Conservation (phyloP, 2,113 vertebrate species). For the Asarcornis scutulata region DNA sequence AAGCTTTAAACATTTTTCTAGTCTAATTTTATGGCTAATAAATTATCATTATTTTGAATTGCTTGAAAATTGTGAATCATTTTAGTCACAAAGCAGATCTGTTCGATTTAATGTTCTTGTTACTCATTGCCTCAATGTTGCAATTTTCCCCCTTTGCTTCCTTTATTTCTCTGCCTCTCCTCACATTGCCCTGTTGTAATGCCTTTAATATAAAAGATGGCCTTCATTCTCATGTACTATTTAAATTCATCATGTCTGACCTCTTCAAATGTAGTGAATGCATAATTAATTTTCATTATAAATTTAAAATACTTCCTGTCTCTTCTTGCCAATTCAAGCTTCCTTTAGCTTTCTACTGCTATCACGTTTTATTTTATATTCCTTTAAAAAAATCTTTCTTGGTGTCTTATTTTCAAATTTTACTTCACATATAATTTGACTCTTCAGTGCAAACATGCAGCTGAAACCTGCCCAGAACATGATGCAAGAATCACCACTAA, state of each 20-base stretch:
- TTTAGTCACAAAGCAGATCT: slow-evolving; percentile 25
- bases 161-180: not conserved
- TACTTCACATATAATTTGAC: slow-evolving; percentile 6
- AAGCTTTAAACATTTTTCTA: slow-evolving; percentile 25
- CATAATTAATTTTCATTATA: slow-evolving; percentile 74
- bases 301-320: slow-evolving; percentile 73
- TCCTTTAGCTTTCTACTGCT: slow-evolving; percentile 55
- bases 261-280: slow-evolving; percentile 60
- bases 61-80: slow-evolving; percentile 29
- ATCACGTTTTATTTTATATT: slow-evolving; percentile 52
- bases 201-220: slow-evolving; percentile 18
- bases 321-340: slow-evolving; percentile 37
- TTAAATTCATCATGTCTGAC: slow-evolving; percentile 63
- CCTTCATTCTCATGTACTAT: slow-evolving; percentile 42
- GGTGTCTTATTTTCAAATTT: slow-evolving; percentile 9
- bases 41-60: slow-evolving; percentile 51
- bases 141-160: not conserved
- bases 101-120: slow-evolving; percentile 27
- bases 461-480: not conserved
- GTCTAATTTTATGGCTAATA: slow-evolving; percentile 32
- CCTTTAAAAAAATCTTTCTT: not conserved
- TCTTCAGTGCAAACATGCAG: not conserved
- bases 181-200: slow-evolving; percentile 1
- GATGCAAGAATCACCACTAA: not conserved
- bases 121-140: slow-evolving; percentile 5